Percentiles rank a stretch among this genome's conserved stretches.
Evolutionary conservation across 2,113 vertebrate species (phyloP).

Genomic region (Nipponia nippon): DNA sequence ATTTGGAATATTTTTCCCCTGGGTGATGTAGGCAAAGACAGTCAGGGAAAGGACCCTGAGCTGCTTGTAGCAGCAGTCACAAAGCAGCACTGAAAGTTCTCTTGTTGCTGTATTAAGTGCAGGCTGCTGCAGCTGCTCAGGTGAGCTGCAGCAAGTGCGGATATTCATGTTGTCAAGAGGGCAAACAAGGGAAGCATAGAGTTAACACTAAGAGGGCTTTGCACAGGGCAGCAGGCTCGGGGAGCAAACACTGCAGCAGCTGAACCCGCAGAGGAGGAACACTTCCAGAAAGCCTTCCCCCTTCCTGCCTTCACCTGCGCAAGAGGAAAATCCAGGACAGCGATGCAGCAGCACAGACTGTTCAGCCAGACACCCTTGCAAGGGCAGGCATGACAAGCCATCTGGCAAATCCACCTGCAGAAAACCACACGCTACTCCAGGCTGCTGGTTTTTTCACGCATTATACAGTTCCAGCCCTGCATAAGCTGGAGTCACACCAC

Average conservation of each 20-base stretch:
- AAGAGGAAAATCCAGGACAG: not conserved
- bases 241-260: not conserved
- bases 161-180: not conserved
- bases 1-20: not conserved
- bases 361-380: not conserved
- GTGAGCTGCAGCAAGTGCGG: not conserved
- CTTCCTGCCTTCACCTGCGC: not conserved
- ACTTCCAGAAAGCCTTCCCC: not conserved
- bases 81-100: not conserved
- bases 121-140: not conserved
- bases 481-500: not conserved
- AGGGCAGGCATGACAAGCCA: fast-evolving
- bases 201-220: not conserved
- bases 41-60: not conserved
- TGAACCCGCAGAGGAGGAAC: not conserved
- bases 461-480: not conserved
- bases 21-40: not conserved
- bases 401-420: not conserved
- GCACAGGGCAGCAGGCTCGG: not conserved
- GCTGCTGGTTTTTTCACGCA: not conserved
- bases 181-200: not conserved
- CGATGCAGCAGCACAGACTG: fast-evolving
- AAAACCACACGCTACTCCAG: not conserved
- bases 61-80: not conserved
- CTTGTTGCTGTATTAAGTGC: not conserved